A percentile compares a stretch with the other conserved stretches of the same genome.
Conservation (phyloP, 2,113 vertebrate genomes). For the Apistogramma diplotaenia region DNA sequence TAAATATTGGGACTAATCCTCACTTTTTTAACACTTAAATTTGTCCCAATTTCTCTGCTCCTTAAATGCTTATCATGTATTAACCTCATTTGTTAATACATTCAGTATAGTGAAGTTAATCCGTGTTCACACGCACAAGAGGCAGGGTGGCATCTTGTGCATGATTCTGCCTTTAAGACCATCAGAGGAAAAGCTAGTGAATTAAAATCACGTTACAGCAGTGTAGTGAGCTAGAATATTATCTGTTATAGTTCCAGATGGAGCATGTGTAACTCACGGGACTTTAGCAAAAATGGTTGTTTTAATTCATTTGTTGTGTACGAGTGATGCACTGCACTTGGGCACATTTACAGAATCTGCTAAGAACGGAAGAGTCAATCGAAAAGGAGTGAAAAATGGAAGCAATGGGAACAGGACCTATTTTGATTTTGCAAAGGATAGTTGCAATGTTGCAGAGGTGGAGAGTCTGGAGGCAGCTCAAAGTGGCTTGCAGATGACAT, state of each 20-base stretch:
- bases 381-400: background rate
- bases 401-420: background rate
- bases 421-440: background rate
- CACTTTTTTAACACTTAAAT: slow-evolving; percentile 1
- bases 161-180: background rate
- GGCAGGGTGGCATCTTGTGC: slow-evolving; percentile 6
- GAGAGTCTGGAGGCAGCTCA: background rate
- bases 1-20: background rate
- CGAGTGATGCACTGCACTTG: background rate
- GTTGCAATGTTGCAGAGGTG: background rate
- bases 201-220: background rate
- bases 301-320: no score
- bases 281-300: background rate
- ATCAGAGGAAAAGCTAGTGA: background rate
- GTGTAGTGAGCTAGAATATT: background rate
- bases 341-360: background rate
- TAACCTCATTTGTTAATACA: slow-evolving; percentile 60
- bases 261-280: background rate
- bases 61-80: slow-evolving; percentile 55
- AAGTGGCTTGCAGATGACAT: background rate
- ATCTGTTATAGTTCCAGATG: background rate
- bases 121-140: slow-evolving; percentile 4
- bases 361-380: background rate
- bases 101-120: slow-evolving; percentile 41
- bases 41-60: slow-evolving; percentile 52